Evolutionary conservation across 2,797 vertebrate genomes (phyloP), one percentile per base, ranked within the genome.

Genomic region (Ptychobarbus kaznakovi): DNA sequence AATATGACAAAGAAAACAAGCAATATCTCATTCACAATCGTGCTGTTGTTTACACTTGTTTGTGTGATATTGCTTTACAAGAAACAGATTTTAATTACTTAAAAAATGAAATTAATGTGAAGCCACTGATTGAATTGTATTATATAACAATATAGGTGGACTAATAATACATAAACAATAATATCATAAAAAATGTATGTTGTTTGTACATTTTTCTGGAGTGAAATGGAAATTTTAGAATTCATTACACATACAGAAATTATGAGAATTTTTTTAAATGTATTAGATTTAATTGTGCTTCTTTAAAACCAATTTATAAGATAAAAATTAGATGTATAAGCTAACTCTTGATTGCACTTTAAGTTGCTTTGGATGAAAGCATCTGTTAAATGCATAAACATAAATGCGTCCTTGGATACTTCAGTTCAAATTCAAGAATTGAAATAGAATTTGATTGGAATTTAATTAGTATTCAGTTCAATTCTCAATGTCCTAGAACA

Each of bases 161-260:
- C 18, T 69, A 40, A 40, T 38, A 40, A 35, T 35, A 10, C 15
- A 66, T 68, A 28, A 32, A 65, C 61, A 69, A 69, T 42, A 69
- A 6, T 13, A 42, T 58, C 9, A 28, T 2, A 15, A 65, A 28
- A 6, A 1, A 15, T 38, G 38, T n/a, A 38, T 40, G 15, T 28
- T 40, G 18, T 69, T 20, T 69, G 4, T 38, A 38, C 1, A 9
- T 69, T 69, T 40, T 22, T 83, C 40, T 86, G 38, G 49, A 80
- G 80, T 40, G 22, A 83, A 83, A 77, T 28, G 2, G 49, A 84
- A 16, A 25, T 74, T 68, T 42, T 69, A 51, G 40, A 56, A 74
- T 68, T 32, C 32, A 70, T 66, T 79, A 42, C 6, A 15, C 40
- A 1, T 13, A 63, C 58, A 69, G 35, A 22, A 68, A 1, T 40